These are phyloP conservation scores for Hemistola chrysoprasaria DNA, from an alignment of 2,888 invertebrate genomes.

Conservation along the genomic window DNA sequence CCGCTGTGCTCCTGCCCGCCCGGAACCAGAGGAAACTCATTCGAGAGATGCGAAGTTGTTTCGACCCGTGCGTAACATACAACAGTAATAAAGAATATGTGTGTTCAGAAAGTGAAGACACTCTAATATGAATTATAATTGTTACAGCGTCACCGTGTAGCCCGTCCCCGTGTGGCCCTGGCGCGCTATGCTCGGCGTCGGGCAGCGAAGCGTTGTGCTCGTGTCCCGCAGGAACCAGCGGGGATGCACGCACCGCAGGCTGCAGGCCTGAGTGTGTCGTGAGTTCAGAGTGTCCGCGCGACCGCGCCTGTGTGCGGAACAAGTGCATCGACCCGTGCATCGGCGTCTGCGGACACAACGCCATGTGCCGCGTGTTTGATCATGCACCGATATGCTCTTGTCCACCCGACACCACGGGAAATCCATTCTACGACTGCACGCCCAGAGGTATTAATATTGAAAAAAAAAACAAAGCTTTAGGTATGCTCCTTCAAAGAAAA, in stretches of 20 bases:
- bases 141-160: slow-evolving; percentile 83
- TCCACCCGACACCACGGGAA: slow-evolving; percentile 86
- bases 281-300: slow-evolving; percentile 89
- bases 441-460: slow-evolving; percentile 47
- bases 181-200: slow-evolving; percentile 84
- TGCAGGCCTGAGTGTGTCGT: slow-evolving; percentile 93
- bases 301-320: slow-evolving; percentile 90
- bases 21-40: slow-evolving; percentile 87
- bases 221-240: slow-evolving; percentile 88
- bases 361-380: slow-evolving; percentile 85
- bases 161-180: slow-evolving; percentile 90
- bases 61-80: slow-evolving; percentile 54
- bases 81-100: no score
- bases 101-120: not conserved
- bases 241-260: slow-evolving; percentile 87
- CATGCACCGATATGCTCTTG: slow-evolving; percentile 89
- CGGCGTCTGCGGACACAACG: slow-evolving; percentile 90
- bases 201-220: slow-evolving; percentile 86
- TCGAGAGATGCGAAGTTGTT: slow-evolving; percentile 81
- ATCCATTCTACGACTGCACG: slow-evolving; percentile 89
- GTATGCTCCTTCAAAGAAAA: no score
- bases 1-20: slow-evolving; percentile 87
- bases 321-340: slow-evolving; percentile 91
- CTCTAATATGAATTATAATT: not conserved
- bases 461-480: no score